Base-by-base conservation (phyloP, 2,113 vertebrate genomes). In the Kryptolebias marmoratus region DNA sequence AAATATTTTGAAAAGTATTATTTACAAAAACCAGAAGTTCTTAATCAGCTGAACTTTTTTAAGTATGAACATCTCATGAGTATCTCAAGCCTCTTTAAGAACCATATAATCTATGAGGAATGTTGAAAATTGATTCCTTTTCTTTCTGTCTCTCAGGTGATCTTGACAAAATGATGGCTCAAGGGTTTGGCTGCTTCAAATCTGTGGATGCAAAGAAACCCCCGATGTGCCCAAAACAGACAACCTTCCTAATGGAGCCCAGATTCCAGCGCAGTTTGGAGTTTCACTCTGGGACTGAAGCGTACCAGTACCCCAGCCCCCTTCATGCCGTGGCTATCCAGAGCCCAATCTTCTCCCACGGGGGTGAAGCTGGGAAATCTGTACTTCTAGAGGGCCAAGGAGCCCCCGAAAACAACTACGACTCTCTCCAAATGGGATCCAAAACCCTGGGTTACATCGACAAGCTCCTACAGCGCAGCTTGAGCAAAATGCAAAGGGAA, bases 311-410 rank as follows among this genome's bases (percentile, higher is more conserved):
- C 87, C 97, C 97, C 28, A 99, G 97, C 68, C 97, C 97, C 0
- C 91, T 99, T 68, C 97, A 98, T 5, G 97, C 97, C 0, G 97
- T 99, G 59, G 97, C 97, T 78, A 89, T 98, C 45, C 97, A 99
- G 83, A 98, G 96, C 80, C 96, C 97, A 0, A 94, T 98, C 55
- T 98, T 98, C 45, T 93, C 91, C 32, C 73, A 90, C n/a, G 80
- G 89, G 36, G 84, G 66, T 6, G 86, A 93, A 57, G 63, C 81
- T 2, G 64, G 71, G 6, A 73, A 64, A 52, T 7, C 61, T 16
- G 66, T 67, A 65, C 42, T 18, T 10, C 30, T 59, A 47, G 75
- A 88, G 42, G 72, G 53, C 6, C 81, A 73, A 22, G 81, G 53
- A 55, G 72, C 73, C 36, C 72, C 63, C n/a, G 53, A 27, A 1